phyloP scores from a whole-genome alignment of 2,888 invertebrate genomes.

The Blastobasis adustella region DNA sequence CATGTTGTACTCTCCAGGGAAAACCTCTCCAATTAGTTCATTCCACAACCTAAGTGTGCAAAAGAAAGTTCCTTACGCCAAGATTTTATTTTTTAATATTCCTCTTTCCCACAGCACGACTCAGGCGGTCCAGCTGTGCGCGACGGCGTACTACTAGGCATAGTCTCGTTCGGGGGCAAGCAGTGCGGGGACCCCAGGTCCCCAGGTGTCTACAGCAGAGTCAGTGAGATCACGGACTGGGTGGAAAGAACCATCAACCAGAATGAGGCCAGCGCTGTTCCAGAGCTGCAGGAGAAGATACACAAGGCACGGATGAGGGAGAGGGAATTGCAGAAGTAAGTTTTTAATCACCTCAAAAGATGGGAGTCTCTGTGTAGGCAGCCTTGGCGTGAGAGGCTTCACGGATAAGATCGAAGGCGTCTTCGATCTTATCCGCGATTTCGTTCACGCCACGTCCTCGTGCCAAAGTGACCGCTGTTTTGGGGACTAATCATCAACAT shows the following conservation, averaged over 20 bases:
- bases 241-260: conserved; percentile 43
- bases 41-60: no score
- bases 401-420: no score
- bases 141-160: conserved; percentile 55
- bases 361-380: no score
- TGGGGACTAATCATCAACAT: no score
- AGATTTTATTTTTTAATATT: no score
- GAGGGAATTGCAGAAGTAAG: conserved; percentile 49
- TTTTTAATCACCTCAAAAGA: not conserved
- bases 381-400: no score
- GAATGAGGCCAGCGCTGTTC: conserved; percentile 44
- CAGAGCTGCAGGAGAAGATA: conserved; percentile 49
- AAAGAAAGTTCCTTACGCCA: no score
- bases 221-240: conserved; percentile 52
- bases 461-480: no score
- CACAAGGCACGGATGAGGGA: conserved; percentile 48
- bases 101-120: conserved; percentile 47
- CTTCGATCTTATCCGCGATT: no score
- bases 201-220: conserved; percentile 59
- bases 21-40: no score
- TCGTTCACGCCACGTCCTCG: no score
- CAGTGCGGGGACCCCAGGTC: conserved; percentile 64
- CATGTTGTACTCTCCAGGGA: no score
- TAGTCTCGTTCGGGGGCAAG: conserved; percentile 63
- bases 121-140: conserved; percentile 62